These are phyloP conservation scores for Falcaria lacertinaria DNA, from an alignment of 2,888 invertebrate species.

Conservation along the genomic window DNA sequence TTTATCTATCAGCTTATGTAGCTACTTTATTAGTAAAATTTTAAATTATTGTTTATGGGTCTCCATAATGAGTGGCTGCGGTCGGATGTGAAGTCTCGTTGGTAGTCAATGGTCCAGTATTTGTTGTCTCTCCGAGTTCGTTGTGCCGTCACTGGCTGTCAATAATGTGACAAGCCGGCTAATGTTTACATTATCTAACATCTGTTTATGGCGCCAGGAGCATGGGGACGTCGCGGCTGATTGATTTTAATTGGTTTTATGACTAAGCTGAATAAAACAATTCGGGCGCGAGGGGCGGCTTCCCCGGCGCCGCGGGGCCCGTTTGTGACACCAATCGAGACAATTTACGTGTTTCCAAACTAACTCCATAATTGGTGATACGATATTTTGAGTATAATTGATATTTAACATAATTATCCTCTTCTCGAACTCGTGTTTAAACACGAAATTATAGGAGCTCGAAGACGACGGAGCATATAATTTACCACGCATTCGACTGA, in stretches of 20 bases:
- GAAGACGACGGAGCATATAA: constrained; percentile 38
- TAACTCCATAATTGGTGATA: constrained; percentile 12
- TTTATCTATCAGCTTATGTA: not conserved
- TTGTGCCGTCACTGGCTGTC: not conserved
- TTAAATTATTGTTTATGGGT: not conserved
- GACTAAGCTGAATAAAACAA: constrained; percentile 42
- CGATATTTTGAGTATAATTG: not conserved
- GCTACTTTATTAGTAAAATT: not conserved
- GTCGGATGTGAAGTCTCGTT: not conserved
- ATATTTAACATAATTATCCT: constrained; percentile 41
- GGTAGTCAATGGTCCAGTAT: not conserved
- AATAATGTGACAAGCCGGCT: constrained; percentile 16
- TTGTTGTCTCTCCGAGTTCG: not conserved
- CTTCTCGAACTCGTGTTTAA: constrained; percentile 42
- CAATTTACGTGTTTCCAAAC: constrained; percentile 22
- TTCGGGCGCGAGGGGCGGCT: constrained; percentile 32
- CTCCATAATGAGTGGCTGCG: not conserved
- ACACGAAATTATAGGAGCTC: constrained; percentile 45
- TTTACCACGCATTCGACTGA: constrained; percentile 48
- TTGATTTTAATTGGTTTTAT: constrained; percentile 60
- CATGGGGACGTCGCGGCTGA: constrained; percentile 37
- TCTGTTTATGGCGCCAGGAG: constrained; percentile 36
- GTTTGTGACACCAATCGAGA: constrained; percentile 19
- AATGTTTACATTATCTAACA: constrained; percentile 47
- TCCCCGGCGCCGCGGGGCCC: constrained; percentile 16